phyloP scores from a whole-genome alignment of 2,113 vertebrate genomes.

The Salvelinus fontinalis region DNA sequence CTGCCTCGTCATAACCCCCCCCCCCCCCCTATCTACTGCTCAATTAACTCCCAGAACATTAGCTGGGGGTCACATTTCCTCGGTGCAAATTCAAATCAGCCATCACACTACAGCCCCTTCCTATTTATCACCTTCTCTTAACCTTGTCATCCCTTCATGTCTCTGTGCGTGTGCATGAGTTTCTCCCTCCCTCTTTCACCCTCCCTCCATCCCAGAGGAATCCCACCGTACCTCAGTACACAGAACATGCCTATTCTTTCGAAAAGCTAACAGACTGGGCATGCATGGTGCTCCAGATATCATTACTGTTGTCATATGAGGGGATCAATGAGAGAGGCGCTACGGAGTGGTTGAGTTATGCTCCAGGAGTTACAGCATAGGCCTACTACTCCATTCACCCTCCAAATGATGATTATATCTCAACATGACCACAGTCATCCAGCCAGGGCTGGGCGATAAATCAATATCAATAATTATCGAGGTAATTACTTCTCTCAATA shows the following conservation, averaged over 20 bases:
- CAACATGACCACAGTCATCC: slow-evolving; percentile 15
- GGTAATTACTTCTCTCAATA: too few relatives aligned
- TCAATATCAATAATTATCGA: too few relatives aligned
- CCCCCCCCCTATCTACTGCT: slow-evolving; percentile 6
- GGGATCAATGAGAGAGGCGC: not conserved
- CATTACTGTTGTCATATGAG: not conserved
- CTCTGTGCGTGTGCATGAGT: not conserved
- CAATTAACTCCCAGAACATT: slow-evolving; percentile 35
- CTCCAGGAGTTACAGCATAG: not conserved
- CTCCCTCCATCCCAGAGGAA: not conserved
- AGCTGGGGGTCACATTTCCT: slow-evolving; percentile 14
- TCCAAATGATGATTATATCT: not conserved
- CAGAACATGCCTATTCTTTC: slow-evolving; percentile 13
- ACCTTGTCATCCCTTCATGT: slow-evolving; percentile 37
- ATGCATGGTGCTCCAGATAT: not conserved
- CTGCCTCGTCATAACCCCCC: not conserved
- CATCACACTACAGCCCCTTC: slow-evolving; percentile 15
- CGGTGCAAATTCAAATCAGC: slow-evolving; percentile 19
- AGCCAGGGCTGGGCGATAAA: too few relatives aligned
- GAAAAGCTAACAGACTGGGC: slow-evolving; percentile 38
- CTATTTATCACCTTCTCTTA: slow-evolving; percentile 37
- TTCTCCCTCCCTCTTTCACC: not conserved
- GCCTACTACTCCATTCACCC: not conserved
- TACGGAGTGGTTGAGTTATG: not conserved
- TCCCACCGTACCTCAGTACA: not conserved